A percentile compares a stretch with the other conserved stretches of the same genome.
phyloP scores from a whole-genome alignment of 2,797 vertebrate species.

The Otolemur crassicaudatus region DNA sequence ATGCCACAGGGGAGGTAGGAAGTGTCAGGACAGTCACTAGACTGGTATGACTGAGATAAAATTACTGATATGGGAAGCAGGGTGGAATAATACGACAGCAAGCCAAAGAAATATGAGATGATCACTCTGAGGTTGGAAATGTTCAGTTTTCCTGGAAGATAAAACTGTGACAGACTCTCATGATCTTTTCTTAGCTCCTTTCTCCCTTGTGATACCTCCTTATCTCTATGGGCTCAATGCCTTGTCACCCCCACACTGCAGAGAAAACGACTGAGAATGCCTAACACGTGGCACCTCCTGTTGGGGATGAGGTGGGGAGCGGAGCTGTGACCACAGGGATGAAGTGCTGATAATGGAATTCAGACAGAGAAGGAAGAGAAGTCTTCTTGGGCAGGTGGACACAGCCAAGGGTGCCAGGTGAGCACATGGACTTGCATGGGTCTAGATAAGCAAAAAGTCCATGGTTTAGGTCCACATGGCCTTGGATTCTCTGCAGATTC shows the following conservation, averaged over 20 bases:
- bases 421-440: not conserved
- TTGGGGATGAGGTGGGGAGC: not conserved
- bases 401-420: not conserved
- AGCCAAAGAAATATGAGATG: not conserved
- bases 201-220: too few relatives aligned
- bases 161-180: too few relatives aligned
- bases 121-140: not conserved
- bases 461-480: fast-evolving
- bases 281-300: not conserved
- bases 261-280: not conserved
- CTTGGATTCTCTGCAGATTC: not conserved
- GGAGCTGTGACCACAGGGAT: not conserved
- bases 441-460: not conserved
- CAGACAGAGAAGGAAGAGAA: not conserved
- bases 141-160: not conserved
- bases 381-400: not conserved
- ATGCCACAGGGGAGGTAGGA: too few relatives aligned
- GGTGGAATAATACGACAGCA: not conserved
- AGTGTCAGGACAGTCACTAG: not conserved
- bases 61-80: fast-evolving
- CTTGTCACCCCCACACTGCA: not conserved
- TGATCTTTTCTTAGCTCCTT: not conserved
- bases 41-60: too few relatives aligned
- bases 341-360: not conserved
- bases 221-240: not conserved